phyloP scores from a whole-genome alignment of 2,888 invertebrate genomes.

The Anagyrus pseudococci region DNA sequence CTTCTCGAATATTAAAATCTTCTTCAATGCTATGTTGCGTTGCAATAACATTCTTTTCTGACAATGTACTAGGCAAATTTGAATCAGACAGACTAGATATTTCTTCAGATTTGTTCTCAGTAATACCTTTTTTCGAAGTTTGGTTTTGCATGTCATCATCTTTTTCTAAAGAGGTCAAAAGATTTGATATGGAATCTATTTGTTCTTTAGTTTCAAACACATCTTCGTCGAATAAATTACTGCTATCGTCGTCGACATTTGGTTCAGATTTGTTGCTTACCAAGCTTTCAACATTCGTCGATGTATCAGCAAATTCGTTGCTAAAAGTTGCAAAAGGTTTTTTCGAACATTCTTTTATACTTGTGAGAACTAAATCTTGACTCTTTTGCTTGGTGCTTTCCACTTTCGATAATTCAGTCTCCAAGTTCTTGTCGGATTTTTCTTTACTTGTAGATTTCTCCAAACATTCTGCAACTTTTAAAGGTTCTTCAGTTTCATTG shows the following conservation, averaged over 20 bases:
- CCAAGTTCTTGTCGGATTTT: slow-evolving; percentile 3
- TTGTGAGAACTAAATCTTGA: neutral
- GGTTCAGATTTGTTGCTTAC: neutral
- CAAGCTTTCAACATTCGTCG: neutral
- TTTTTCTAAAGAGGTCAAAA: slow-evolving; percentile 28
- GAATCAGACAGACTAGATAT: neutral
- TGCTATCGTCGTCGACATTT: slow-evolving; percentile 6
- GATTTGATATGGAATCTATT: slow-evolving; percentile 26
- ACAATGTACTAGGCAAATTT: neutral
- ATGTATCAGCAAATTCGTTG: neutral
- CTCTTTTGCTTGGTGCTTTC: slow-evolving; percentile 8
- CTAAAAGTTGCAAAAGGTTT: neutral
- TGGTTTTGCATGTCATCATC: slow-evolving; percentile 23
- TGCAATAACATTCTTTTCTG: neutral
- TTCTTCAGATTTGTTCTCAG: neutral
- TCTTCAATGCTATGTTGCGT: neutral
- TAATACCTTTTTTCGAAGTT: too few relatives aligned
- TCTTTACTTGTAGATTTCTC: neutral
- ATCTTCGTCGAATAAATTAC: slow-evolving; percentile 20
- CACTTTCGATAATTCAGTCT: slow-evolving; percentile 3
- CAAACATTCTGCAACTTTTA: neutral
- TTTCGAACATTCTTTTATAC: slow-evolving; percentile 8
- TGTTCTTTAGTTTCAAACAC: slow-evolving; percentile 22
- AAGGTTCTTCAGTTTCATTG: slow-evolving; percentile 11
- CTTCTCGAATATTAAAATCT: neutral